These are phyloP conservation scores for Camponotus floridanus DNA, from an alignment of 1,140 invertebrate genomes.

Conservation along the genomic window DNA sequence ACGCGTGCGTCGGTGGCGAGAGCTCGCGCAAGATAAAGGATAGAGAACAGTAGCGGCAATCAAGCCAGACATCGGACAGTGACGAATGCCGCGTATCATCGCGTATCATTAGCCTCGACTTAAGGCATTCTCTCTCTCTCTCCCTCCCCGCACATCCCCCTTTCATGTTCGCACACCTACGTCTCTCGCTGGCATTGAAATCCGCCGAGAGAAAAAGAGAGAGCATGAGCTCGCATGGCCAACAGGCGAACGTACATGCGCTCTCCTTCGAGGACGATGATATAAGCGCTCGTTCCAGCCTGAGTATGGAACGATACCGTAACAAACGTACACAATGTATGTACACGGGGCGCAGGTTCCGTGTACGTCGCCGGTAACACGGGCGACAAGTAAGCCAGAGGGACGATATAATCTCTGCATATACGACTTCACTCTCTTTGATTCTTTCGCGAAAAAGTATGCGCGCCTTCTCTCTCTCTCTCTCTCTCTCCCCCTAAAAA, in stretches of 20 bases:
- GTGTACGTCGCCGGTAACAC: conserved; percentile 59
- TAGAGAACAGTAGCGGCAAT: conserved; percentile 84
- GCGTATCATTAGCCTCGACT: conserved; percentile 83
- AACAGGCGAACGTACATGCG: conserved; percentile 8
- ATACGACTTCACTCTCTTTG: conserved; percentile 50
- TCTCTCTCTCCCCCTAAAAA: conserved; percentile 4
- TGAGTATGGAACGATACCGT: conserved; percentile 36
- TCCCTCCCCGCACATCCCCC: conserved; percentile 24
- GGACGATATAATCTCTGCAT: conserved; percentile 72
- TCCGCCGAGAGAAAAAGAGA: conserved; percentile 52
- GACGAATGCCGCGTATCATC: conserved; percentile 84
- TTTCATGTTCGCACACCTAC: conserved; percentile 72
- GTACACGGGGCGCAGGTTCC: conserved; percentile 63
- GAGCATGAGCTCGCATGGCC: neutral
- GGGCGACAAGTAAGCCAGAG: conserved; percentile 53
- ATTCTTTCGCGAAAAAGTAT: conserved; percentile 43
- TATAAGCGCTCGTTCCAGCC: conserved; percentile 52
- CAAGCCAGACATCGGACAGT: conserved; percentile 83
- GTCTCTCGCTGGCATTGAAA: conserved; percentile 49
- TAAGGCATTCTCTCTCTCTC: conserved; percentile 72
- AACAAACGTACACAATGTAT: conserved; percentile 61
- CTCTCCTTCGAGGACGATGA: conserved; percentile 47
- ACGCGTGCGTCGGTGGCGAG: conserved; percentile 57
- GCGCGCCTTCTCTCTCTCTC: too few species aligned
- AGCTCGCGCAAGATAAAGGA: conserved; percentile 76